These are phyloP conservation scores for Amazona vittata DNA, from an alignment of 2,113 vertebrate genomes.

Conservation along the genomic window DNA sequence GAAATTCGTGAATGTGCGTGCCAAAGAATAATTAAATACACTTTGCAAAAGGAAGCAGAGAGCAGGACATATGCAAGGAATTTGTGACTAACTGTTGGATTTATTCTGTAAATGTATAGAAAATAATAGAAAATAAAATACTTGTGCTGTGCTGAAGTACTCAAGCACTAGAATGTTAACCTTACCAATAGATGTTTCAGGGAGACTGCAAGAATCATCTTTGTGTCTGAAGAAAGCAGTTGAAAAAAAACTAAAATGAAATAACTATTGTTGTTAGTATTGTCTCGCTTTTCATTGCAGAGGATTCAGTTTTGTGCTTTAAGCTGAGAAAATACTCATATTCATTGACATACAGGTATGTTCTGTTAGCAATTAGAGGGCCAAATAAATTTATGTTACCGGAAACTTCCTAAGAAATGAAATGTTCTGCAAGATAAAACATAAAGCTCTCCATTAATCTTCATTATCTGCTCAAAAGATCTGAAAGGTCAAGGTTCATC, in stretches of 20 bases:
- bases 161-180: background rate
- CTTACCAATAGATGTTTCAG: background rate
- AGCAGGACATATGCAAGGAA: background rate
- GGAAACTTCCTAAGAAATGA: background rate
- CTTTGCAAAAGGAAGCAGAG: background rate
- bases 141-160: background rate
- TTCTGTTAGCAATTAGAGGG: background rate
- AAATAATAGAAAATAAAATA: conserved; percentile 25
- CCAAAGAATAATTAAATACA: background rate
- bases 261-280: background rate
- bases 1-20: background rate
- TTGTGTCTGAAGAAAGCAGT: background rate
- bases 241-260: background rate
- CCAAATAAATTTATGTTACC: background rate
- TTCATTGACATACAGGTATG: background rate
- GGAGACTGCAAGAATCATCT: background rate
- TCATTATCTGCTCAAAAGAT: background rate
- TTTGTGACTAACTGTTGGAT: background rate
- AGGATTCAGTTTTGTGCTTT: background rate
- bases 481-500: background rate
- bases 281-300: background rate
- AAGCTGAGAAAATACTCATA: background rate
- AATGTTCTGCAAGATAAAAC: background rate
- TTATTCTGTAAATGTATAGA: background rate
- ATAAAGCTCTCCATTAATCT: background rate